Evolutionary conservation across 30 jellyfish, hydroid and myxozoan genomes (phyloP).

Genomic region (Chironex yamaguchii): DNA sequence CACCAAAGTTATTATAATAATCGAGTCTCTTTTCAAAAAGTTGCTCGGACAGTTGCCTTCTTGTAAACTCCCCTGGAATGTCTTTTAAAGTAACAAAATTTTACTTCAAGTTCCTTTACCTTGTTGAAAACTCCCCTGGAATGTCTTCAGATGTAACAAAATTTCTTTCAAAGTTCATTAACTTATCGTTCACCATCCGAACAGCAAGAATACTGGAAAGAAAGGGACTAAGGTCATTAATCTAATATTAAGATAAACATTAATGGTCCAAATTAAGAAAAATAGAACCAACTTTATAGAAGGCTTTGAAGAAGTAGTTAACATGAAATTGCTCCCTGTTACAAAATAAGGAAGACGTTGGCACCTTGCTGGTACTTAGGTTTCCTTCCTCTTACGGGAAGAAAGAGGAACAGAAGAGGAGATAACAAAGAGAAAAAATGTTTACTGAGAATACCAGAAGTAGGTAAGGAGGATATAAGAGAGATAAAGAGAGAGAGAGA

Average conservation of each 20-base stretch:
- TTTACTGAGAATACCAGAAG: not conserved
- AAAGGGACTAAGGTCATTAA: not conserved
- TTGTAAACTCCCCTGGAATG: conserved; percentile 88
- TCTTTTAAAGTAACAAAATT: conserved; percentile 96
- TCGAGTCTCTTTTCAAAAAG: no score
- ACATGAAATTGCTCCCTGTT: no score
- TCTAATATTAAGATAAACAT: not conserved
- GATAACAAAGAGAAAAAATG: not conserved
- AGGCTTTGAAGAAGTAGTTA: no score
- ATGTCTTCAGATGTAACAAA: conserved; percentile 96
- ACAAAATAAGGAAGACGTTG: no score
- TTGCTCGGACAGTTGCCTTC: no score
- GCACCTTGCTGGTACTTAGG: no score
- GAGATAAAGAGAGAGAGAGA: not conserved
- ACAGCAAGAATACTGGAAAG: conserved; percentile 93
- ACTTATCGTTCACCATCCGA: conserved; percentile 93
- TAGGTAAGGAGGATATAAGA: not conserved
- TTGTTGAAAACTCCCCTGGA: conserved; percentile 84
- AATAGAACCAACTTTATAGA: no score
- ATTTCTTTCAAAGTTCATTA: conserved; percentile 93
- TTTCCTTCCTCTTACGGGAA: no score
- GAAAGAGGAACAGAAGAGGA: no score
- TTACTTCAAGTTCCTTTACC: no score
- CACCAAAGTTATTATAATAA: no score
- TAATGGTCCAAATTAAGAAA: no score